Conservation (phyloP, 2,797 vertebrate genomes). For the Lophius americanus region DNA sequence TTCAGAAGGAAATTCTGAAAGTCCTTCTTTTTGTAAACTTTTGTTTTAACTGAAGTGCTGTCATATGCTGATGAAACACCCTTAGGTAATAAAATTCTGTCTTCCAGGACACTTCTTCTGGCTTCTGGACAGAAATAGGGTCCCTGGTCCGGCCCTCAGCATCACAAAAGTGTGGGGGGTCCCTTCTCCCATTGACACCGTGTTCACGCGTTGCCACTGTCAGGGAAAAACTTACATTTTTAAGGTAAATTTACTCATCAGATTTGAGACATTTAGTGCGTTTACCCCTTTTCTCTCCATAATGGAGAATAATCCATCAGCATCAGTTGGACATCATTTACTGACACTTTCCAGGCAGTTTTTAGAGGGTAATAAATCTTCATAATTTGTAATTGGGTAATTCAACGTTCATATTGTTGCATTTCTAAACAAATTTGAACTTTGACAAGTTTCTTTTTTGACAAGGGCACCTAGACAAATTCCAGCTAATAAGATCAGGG, state of each 20-base stretch:
- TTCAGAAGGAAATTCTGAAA: neutral
- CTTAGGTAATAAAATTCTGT: neutral
- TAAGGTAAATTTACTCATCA: conserved; percentile 80
- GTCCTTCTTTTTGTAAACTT: neutral
- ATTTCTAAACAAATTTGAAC: too few species aligned
- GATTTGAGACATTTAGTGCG: neutral
- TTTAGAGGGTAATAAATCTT: too few species aligned
- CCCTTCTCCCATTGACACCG: conserved; percentile 93
- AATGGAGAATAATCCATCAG: too few species aligned
- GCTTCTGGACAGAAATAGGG: conserved; percentile 81
- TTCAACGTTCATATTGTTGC: too few species aligned
- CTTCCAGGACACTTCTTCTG: conserved; percentile 93
- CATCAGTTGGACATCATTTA: too few species aligned
- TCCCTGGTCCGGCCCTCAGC: conserved; percentile 78
- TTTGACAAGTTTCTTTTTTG: too few species aligned
- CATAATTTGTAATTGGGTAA: too few species aligned
- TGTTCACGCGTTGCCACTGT: conserved; percentile 96
- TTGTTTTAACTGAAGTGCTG: neutral
- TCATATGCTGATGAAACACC: neutral
- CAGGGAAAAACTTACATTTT: conserved; percentile 96
- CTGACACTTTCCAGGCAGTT: neutral
- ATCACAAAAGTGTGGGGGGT: conserved; percentile 92
- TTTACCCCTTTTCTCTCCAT: too few species aligned
- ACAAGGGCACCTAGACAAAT: too few species aligned
- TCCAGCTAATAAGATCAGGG: too few species aligned